A percentile compares a stretch with the other conserved stretches of the same genome.
phyloP scores from a whole-genome alignment of 2,888 invertebrate genomes.

The Hypomecis punctinalis region DNA sequence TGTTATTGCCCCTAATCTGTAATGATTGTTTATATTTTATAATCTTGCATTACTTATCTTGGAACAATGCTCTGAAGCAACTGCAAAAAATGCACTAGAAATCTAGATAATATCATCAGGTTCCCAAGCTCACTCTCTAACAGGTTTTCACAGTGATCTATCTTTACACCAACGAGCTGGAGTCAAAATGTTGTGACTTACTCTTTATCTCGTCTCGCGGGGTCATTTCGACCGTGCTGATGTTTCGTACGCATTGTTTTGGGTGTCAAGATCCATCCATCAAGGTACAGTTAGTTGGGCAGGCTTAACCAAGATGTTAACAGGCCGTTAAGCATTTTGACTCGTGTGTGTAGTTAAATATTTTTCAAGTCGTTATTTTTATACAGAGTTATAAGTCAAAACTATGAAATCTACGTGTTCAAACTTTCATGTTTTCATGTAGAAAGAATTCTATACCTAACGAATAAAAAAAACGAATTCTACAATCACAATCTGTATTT shows the following conservation, averaged over 20 bases:
- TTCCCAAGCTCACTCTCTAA: constrained; percentile 50
- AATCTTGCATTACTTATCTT: too few species aligned
- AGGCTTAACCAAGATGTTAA: constrained; percentile 4
- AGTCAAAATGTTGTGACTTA: constrained; percentile 73
- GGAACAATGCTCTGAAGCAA: background rate
- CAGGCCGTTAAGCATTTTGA: background rate
- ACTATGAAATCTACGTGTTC: too few species aligned
- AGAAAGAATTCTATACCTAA: too few species aligned
- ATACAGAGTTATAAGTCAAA: too few species aligned
- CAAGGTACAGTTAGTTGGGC: constrained; percentile 56
- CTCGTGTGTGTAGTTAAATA: background rate
- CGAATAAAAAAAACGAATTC: too few species aligned
- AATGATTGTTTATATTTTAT: too few species aligned
- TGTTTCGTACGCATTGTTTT: constrained; percentile 71
- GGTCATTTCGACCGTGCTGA: constrained; percentile 63
- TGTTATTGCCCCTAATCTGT: too few species aligned
- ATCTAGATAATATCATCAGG: constrained; percentile 61
- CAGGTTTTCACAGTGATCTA: constrained; percentile 51
- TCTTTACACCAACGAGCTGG: constrained; percentile 61
- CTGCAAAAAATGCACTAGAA: background rate
- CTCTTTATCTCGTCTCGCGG: constrained; percentile 55
- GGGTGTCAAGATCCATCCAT: constrained; percentile 74
- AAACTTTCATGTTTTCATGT: too few species aligned
- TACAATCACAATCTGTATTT: too few species aligned
- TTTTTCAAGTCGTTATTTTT: too few species aligned